Evolutionary conservation across 92 coral and sea anemone species (phyloP), one percentile per base, ranked within the genome.

Genomic region (Umimayanthus chanpuru): DNA sequence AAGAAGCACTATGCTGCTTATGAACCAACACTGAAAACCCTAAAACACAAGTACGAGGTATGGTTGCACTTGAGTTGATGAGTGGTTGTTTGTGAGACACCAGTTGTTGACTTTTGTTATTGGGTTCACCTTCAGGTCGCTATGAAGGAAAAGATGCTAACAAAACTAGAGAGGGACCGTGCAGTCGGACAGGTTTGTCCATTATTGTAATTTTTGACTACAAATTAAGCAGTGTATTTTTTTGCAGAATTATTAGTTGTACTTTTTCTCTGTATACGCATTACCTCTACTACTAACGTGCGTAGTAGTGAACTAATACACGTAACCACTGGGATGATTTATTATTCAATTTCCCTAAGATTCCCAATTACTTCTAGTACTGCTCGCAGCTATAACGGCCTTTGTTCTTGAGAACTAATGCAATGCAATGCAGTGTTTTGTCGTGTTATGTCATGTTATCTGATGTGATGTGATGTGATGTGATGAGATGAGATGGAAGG

Each of bases 31-130:
- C 94, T 97, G 25, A 94, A 94, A 77, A 93, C 99, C 1, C 93
- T 97, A n/a, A 97, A 95, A 89, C 99, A 97, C 75, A 97, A 97
- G 77, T 97, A 97, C 66, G 99, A 97, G 97, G 99, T 95, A 64
- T 16, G 47, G 21, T 11, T 7, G 32, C 9, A 10, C 67, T 26
- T 73, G 38, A 44, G 41, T 29, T 40, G 21, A 26, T 38, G 20
- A 20, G 29, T 79, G 58, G 20, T 20, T 53, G 21, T 43, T 15
- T 71, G 26, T 44, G 36, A 68, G n/a, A 78, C 12, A 28, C n/a
- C 73, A 61, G 36, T 6, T 16, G 32, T 36, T 25, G 15, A 49
- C 41, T 9, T 68, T 7, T 50, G 47, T 26, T 1, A 50, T 21
- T 76, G 77, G 28, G 50, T 76, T 53, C 14, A 70, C 77, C 21